Conservation (phyloP, 2,113 vertebrate genomes). For the Mormyrus iriodes region DNA sequence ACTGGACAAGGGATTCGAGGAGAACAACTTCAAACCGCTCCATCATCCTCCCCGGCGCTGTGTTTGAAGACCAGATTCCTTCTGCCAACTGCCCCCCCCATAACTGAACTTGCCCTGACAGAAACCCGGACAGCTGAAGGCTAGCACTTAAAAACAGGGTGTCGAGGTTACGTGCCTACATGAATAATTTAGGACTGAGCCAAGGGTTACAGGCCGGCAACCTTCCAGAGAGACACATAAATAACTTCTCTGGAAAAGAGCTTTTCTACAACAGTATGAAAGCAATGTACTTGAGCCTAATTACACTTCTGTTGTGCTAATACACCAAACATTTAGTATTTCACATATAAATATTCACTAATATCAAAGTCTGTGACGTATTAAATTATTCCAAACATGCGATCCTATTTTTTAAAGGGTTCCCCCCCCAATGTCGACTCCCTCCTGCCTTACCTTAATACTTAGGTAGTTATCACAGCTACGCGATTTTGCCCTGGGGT, state of each 20-base stretch:
- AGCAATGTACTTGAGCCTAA: background rate
- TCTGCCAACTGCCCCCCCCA: background rate
- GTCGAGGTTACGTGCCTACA: background rate
- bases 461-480: slow-evolving; percentile 59
- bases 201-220: background rate
- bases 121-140: slow-evolving; percentile 16
- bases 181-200: background rate
- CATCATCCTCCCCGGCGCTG: background rate
- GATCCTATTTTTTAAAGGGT: background rate
- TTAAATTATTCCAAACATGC: background rate
- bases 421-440: background rate
- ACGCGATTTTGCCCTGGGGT: slow-evolving; percentile 59
- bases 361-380: background rate
- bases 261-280: background rate
- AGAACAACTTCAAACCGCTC: background rate
- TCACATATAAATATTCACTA: background rate
- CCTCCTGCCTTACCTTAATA: slow-evolving; percentile 57
- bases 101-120: slow-evolving; percentile 10
- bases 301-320: background rate
- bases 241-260: slow-evolving; percentile 19
- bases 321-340: background rate
- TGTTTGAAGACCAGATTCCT: slow-evolving; percentile 8
- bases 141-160: background rate
- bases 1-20: too few species aligned
- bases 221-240: slow-evolving; percentile 23